phyloP scores from a whole-genome alignment of 2,797 vertebrate genomes.

The Sebastiscus tertius region DNA sequence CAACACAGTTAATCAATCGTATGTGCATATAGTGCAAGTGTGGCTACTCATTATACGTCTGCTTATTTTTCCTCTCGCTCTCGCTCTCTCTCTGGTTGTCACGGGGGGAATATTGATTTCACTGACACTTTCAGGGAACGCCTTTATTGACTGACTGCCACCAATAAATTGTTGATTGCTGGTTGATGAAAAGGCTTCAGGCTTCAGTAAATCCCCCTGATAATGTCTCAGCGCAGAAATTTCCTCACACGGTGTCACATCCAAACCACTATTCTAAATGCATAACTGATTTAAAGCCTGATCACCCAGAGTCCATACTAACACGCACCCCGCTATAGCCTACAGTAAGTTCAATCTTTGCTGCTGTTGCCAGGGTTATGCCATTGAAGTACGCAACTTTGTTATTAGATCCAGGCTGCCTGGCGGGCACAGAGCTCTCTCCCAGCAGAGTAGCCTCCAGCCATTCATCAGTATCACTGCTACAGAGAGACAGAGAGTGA shows the following conservation, averaged over 20 bases:
- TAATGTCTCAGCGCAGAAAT: conserved; percentile 34
- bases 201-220: conserved; percentile 41
- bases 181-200: conserved; percentile 61
- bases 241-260: conserved; percentile 10
- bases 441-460: conserved; percentile 61
- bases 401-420: conserved; percentile 63
- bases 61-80: neutral
- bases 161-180: conserved; percentile 68
- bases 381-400: conserved; percentile 59
- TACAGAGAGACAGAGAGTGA: conserved; percentile 33
- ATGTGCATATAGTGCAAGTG: conserved; percentile 42
- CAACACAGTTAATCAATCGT: conserved; percentile 23
- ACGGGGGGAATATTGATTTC: conserved; percentile 62
- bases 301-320: conserved; percentile 13
- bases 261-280: conserved; percentile 17
- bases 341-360: conserved; percentile 18
- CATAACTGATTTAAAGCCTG: conserved; percentile 9
- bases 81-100: conserved; percentile 16
- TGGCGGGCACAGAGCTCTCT: conserved; percentile 50
- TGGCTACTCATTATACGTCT: conserved; percentile 13
- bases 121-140: conserved; percentile 60
- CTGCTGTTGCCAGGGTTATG: conserved; percentile 56
- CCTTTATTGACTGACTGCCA: conserved; percentile 64
- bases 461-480: conserved; percentile 57
- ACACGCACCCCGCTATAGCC: neutral